These are phyloP conservation scores for Macrostomum cliftonense DNA, from an alignment of 2,888 invertebrate species.

Conservation along the genomic window DNA sequence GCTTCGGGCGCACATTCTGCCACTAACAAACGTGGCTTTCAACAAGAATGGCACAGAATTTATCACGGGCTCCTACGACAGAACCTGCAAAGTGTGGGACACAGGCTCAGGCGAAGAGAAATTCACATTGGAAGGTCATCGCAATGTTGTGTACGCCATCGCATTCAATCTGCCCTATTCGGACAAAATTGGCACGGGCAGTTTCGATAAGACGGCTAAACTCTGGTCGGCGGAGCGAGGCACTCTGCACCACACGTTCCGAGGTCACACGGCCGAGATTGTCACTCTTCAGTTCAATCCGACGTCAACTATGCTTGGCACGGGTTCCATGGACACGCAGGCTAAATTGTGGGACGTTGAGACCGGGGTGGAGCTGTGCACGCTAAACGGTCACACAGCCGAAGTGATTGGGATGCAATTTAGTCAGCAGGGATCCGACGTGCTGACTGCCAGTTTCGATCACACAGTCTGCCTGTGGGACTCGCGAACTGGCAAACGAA, in stretches of 20 bases:
- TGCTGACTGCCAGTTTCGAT: slow-evolving; percentile 63
- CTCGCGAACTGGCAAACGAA: slow-evolving; percentile 41
- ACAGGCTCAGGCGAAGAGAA: slow-evolving; percentile 51
- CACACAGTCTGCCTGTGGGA: slow-evolving; percentile 58
- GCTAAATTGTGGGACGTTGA: slow-evolving; percentile 52
- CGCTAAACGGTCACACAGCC: slow-evolving; percentile 49
- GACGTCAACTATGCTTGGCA: slow-evolving; percentile 48
- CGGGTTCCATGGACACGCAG: slow-evolving; percentile 55
- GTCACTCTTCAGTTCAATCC: slow-evolving; percentile 45
- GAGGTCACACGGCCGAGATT: slow-evolving; percentile 37
- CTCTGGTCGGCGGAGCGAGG: slow-evolving; percentile 36
- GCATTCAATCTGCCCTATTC: slow-evolving; percentile 45
- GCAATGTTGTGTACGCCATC: slow-evolving; percentile 62
- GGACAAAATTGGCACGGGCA: slow-evolving; percentile 37
- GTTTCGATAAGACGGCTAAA: slow-evolving; percentile 38
- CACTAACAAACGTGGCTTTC: slow-evolving; percentile 37
- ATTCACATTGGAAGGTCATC: slow-evolving; percentile 52
- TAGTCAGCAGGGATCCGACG: slow-evolving; percentile 48
- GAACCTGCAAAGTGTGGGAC: slow-evolving; percentile 63
- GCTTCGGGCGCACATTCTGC: slow-evolving; percentile 35
- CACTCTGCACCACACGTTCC: slow-evolving; percentile 35
- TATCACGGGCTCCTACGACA: slow-evolving; percentile 62
- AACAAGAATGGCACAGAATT: slow-evolving; percentile 45
- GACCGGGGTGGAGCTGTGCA: slow-evolving; percentile 43
- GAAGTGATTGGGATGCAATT: slow-evolving; percentile 58